Base-by-base conservation (phyloP, 2,797 vertebrate genomes). In the Chelidonichthys spinosus region DNA sequence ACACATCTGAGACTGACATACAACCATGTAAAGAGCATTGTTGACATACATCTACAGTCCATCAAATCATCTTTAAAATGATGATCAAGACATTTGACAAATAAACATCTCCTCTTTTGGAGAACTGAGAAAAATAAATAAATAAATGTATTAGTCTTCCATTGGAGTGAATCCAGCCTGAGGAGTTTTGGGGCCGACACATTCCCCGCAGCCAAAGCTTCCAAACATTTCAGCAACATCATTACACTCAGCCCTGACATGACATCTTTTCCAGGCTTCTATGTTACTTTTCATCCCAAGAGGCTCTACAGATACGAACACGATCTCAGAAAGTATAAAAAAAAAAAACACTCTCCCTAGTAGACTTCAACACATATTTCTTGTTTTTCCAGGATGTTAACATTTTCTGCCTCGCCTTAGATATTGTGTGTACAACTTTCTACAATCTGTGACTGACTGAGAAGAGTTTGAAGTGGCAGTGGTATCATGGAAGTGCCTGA, bases 171-270 rank as follows among this genome's bases (percentile, higher is more conserved):
- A 39, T 47, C 6, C n/a, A 54, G 40, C 15, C 2, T 11, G 11
- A 25, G 7, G 11, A 33, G 37, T 32, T 13, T 43, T 43, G 49
- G 7, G 25, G 5, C 15, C 3, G 35, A 60, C 2, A 11, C 0
- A 2, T 61, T 68, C 18, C 35, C 0, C 2, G 2, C 3, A 39
- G 56, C 33, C n/a, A 54, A 52, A 33, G 4, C 39, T 67, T 35
- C 49, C 18, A 43, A 32, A 63, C 8, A 46, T 40, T 58, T 72
- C 56, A 47, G 60, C 25, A 62, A 58, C 44, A 40, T 56, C 33
- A 13, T 42, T 36, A 59, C 11, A 36, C 68, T 56, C 37, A 40
- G 46, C 59, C 25, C 44, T 36, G n/a, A 58, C 4, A 35, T 40
- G 47, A 40, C 33, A 18, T 70, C 18, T 36, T 36, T 40, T 40